A percentile compares a stretch with the other conserved stretches of the same genome.
Evolutionary conservation across 2,888 invertebrate genomes (phyloP).

Genomic region (Tipula vernalis): DNA sequence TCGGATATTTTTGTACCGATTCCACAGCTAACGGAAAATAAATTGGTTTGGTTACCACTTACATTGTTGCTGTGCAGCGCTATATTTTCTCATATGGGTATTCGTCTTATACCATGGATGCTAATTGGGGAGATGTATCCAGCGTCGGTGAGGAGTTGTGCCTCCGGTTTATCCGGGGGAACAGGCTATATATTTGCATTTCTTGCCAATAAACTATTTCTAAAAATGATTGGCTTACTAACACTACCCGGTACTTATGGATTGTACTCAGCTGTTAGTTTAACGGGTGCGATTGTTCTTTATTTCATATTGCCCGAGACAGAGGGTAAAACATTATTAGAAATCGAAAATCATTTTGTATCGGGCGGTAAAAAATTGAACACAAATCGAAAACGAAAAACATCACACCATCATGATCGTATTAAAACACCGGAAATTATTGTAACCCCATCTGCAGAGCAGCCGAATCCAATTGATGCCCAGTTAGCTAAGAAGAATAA

Average conservation of each 20-base stretch:
- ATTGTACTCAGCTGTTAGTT: constrained; percentile 50
- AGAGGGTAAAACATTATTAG: constrained; percentile 55
- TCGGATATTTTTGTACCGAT: constrained; percentile 23
- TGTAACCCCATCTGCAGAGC: not conserved
- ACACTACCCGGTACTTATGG: constrained; percentile 61
- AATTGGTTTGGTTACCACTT: constrained; percentile 54
- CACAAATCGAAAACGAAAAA: not conserved
- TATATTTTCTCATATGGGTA: constrained; percentile 54
- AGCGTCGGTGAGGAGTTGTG: constrained; percentile 52
- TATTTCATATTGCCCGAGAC: constrained; percentile 69
- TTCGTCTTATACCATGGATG: constrained; percentile 66
- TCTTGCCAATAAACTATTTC: constrained; percentile 58
- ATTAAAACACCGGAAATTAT: not conserved
- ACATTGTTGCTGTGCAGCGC: constrained; percentile 51
- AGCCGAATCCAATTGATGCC: not conserved
- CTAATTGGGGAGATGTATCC: constrained; percentile 65
- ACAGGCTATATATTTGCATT: constrained; percentile 66
- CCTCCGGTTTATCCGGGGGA: constrained; percentile 59
- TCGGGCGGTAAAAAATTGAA: not conserved
- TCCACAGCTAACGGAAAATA: constrained; percentile 36
- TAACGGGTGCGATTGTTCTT: constrained; percentile 49
- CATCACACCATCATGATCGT: not conserved
- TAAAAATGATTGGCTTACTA: constrained; percentile 47
- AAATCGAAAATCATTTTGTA: constrained; percentile 6
- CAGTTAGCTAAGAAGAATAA: not conserved